A percentile compares a stretch with the other conserved stretches of the same genome.
Conservation (phyloP, 64 coral and sea anemone genomes). For the Pocillopora verrucosa region DNA sequence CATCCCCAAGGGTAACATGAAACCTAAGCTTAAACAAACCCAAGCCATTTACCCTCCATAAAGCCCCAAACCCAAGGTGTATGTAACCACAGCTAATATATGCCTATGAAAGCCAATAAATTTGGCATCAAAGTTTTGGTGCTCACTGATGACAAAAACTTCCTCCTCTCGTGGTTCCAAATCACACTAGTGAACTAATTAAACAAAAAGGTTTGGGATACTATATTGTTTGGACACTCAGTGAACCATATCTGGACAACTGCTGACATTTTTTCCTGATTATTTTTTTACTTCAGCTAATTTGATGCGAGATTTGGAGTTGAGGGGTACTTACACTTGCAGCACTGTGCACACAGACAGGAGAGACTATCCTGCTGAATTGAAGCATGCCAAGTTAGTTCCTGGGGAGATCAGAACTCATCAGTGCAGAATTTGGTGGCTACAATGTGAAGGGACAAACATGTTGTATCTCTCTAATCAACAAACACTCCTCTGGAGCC, state of each 20-base stretch:
- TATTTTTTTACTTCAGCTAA: conserved; percentile 13
- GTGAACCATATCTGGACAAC: conserved; percentile 4
- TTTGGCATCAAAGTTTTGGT: too few relatives aligned
- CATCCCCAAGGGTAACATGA: too few relatives aligned
- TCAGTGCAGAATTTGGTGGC: conserved; percentile 39
- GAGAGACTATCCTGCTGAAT: conserved; percentile 26
- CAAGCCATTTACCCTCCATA: too few relatives aligned
- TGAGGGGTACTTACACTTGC: conserved; percentile 11
- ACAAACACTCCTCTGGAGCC: conserved; percentile 1
- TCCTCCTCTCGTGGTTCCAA: too few relatives aligned
- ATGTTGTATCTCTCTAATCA: background rate
- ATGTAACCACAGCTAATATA: too few relatives aligned
- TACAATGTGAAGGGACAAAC: conserved; percentile 37
- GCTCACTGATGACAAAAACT: too few relatives aligned
- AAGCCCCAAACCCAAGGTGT: too few relatives aligned
- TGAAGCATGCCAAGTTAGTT: conserved; percentile 31
- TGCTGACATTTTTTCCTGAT: background rate
- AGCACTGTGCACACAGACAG: conserved; percentile 24
- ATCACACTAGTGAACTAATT: conserved; percentile 24
- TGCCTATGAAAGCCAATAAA: too few relatives aligned
- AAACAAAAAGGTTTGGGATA: conserved; percentile 17
- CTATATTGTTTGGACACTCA: conserved; percentile 49
- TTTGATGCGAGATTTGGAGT: conserved; percentile 6
- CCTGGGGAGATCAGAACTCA: conserved; percentile 21
- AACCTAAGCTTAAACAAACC: too few relatives aligned